phyloP scores from a whole-genome alignment of 2,888 invertebrate genomes.

The Drosophila mulleri region DNA sequence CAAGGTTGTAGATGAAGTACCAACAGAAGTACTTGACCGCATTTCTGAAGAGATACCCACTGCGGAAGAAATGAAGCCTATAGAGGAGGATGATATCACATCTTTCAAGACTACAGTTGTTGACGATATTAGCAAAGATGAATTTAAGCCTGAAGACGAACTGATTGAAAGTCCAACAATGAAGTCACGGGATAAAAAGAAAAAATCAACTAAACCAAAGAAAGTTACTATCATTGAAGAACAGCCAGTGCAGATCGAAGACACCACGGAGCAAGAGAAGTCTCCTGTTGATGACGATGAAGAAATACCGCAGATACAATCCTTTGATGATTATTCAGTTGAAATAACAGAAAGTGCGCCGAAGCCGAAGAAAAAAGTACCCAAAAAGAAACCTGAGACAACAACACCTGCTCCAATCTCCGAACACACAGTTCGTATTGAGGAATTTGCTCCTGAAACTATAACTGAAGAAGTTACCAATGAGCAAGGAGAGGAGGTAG shows the following conservation, averaged over 20 bases:
- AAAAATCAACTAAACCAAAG: constrained; percentile 71
- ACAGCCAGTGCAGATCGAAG: constrained; percentile 12
- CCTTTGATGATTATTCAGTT: constrained; percentile 73
- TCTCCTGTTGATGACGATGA: constrained; percentile 78
- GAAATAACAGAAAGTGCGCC: constrained; percentile 66
- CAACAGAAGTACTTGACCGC: constrained; percentile 56
- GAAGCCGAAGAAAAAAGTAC: constrained; percentile 54
- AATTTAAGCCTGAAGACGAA: constrained; percentile 84
- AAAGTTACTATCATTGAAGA: constrained; percentile 51
- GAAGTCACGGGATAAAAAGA: constrained; percentile 63
- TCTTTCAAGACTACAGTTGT: constrained; percentile 78
- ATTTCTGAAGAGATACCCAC: constrained; percentile 53
- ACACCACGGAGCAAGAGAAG: constrained; percentile 72
- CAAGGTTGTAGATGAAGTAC: constrained; percentile 77
- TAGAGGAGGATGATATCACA: constrained; percentile 40
- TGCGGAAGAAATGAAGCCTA: constrained; percentile 30
- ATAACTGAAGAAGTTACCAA: constrained; percentile 83
- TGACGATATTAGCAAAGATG: constrained; percentile 82
- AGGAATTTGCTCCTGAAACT: constrained; percentile 82
- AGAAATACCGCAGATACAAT: constrained; percentile 79
- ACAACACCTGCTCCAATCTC: constrained; percentile 37
- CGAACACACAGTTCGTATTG: constrained; percentile 73
- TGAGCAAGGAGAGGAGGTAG: constrained; percentile 76
- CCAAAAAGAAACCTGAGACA: constrained; percentile 56
- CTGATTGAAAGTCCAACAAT: constrained; percentile 4